These are phyloP conservation scores for Sphenodon punctatus DNA, from an alignment of 2,797 vertebrate species.

Conservation along the genomic window DNA sequence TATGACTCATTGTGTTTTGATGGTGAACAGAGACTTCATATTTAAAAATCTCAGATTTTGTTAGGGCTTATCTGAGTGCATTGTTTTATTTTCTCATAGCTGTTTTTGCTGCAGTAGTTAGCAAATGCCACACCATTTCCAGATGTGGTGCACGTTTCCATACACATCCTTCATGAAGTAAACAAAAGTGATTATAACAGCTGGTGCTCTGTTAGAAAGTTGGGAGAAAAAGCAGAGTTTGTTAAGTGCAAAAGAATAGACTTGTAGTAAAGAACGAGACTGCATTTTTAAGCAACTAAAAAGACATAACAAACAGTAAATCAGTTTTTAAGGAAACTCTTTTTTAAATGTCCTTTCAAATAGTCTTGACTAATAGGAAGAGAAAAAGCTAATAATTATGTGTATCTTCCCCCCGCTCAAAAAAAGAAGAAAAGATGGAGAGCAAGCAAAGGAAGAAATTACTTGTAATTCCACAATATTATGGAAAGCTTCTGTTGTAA, in stretches of 20 bases:
- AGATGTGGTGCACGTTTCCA: background rate
- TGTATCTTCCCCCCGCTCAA: conserved; percentile 3
- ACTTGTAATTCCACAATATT: conserved; percentile 4
- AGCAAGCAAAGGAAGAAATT: background rate
- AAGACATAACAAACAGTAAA: background rate
- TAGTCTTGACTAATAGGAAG: conserved; percentile 1
- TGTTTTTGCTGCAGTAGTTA: background rate
- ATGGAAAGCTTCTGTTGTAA: conserved; percentile 17
- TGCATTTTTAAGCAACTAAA: background rate
- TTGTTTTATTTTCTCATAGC: background rate
- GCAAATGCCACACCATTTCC: background rate
- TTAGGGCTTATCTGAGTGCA: background rate
- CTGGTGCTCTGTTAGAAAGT: background rate
- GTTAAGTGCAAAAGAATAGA: background rate
- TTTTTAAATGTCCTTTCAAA: conserved; percentile 9
- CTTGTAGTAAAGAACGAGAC: background rate
- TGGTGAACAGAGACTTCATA: background rate
- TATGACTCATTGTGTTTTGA: background rate
- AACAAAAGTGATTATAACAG: background rate
- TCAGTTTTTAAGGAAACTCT: background rate
- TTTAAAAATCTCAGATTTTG: background rate
- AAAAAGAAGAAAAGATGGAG: background rate
- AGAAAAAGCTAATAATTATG: background rate
- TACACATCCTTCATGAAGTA: background rate
- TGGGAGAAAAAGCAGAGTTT: conserved; percentile 3